Evolutionary conservation across 2,113 vertebrate genomes (phyloP), one percentile per base, ranked within the genome.

Genomic region (Cygnus atratus): DNA sequence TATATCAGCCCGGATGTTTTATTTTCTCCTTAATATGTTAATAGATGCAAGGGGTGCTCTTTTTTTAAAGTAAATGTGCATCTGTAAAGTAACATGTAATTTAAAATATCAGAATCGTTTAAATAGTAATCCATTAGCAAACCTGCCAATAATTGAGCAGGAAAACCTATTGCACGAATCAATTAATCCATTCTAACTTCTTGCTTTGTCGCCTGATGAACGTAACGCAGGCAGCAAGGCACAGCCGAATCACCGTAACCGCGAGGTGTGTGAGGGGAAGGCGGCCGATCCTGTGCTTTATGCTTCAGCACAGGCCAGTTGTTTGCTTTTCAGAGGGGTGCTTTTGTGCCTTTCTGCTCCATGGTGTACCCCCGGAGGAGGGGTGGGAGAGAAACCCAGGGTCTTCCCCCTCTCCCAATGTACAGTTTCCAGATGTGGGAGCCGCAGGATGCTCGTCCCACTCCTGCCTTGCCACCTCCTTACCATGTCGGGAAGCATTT

Each of bases 21-120:
- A 98, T 98, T 98, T 97, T 96, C 96, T 97, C 95, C 96, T 98
- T 97, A 98, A 95, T 98, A 98, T 98, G 97, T 96, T 98, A 98
- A 98, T 98, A 98, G 96, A 98, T 98, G 95, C 96, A 96, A 93
- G 66, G 62, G 66, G 90, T 66, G 92, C 95, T 97, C 90, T 96
- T 97, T 95, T 97, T 96, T 96, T 86, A 76, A 92, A 92, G 96
- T 97, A 97, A 98, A 97, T 97, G 95, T 84, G 91, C 96, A 95
- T 94, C 95, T 97, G 94, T 97, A 96, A 97, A 97, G 96, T 89
- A 97, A 82, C 41, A 31, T 93, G 94, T 95, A 96, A 97, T 97
- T 97, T 97, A 88, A 98, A 97, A 97, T 95, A 97, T 94, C 93
- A 92, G 96, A 96, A 98, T 97, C 68, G 58, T 97, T 98, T 98